phyloP scores from a whole-genome alignment of 2,113 vertebrate species.

The Ciconia stormi region DNA sequence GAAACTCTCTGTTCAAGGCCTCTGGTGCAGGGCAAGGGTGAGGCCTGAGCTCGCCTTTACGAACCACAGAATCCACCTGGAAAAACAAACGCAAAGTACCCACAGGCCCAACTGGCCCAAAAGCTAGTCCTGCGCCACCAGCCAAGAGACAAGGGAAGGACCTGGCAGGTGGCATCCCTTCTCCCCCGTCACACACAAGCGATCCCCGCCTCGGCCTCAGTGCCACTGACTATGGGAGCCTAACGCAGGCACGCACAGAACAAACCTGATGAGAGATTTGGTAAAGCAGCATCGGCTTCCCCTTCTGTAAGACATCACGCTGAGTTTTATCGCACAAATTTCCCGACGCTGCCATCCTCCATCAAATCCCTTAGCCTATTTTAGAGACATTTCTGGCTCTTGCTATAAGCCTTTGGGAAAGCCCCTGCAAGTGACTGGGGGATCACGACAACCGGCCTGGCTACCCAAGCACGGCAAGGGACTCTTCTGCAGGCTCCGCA shows the following conservation, averaged over 20 bases:
- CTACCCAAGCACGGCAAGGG: fast-evolving
- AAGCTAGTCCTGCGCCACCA: background rate
- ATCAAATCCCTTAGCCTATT: background rate
- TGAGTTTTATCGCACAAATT: no score
- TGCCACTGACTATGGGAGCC: background rate
- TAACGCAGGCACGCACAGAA: no score
- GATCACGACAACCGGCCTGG: background rate
- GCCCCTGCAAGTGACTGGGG: background rate
- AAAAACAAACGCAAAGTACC: background rate
- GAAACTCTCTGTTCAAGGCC: background rate
- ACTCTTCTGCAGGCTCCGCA: background rate
- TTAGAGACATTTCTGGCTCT: background rate
- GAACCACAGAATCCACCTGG: background rate
- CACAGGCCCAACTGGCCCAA: no score
- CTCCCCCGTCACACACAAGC: background rate
- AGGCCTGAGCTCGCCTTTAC: background rate
- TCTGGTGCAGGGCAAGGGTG: background rate
- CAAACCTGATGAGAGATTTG: background rate
- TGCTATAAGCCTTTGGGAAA: background rate
- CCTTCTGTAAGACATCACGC: fast-evolving
- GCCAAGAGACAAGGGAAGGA: background rate
- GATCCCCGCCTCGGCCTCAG: background rate
- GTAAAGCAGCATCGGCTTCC: background rate
- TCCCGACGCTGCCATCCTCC: background rate
- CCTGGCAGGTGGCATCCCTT: background rate